Evolutionary conservation across 2,797 vertebrate genomes (phyloP), one percentile per base, ranked within the genome.

Genomic region (Manis javanica): DNA sequence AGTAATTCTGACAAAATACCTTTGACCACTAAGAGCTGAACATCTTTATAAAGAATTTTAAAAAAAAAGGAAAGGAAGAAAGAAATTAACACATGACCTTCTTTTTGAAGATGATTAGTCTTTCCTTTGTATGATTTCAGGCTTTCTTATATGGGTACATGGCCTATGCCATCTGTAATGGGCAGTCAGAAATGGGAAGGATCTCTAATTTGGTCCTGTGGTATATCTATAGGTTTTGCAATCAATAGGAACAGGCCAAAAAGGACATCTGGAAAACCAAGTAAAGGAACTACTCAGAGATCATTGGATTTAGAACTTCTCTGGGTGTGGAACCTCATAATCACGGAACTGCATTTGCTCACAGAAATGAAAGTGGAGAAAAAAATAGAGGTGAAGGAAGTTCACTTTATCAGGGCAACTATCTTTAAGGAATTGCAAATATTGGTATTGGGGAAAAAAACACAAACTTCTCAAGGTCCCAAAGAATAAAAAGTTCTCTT

Each of bases 401-500:
- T 83, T 59, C 18, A 72, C 37, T 95, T 94, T 85, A 39, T 88
- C 93, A 90, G 59, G 87, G 75, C 31, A 91, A 37, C 42, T 87
- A 15, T 61, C 57, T 90, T 72, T 66, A 39, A 26, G 72, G 14
- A 72, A 77, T 92, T 90, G 91, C 59, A 86, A 91, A 78, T 66
- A 14, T 39, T 64, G 37, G 21, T 82, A 59, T 68, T 68, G 7
- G 49, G 19, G 21, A 19, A 21, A 68, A 81, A 81, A 59, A 24
- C 57, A 49, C 34, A 72, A 10, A 21, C 26, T 61, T 86, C 19
- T 57, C 34, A 89, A 29, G 37, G 5, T 91, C 87, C 87, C 68
- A 87, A 90, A 88, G 29, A 91, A 92, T 55, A 92, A 83, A 77
- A 86, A 31, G 7, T 81, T 88, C 74, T 82, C 66, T 90, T 96